Percentiles rank a stretch among this genome's conserved stretches.
These are phyloP conservation scores for Danaus plexippus DNA, from an alignment of 1,140 invertebrate species.

Conservation along the genomic window DNA sequence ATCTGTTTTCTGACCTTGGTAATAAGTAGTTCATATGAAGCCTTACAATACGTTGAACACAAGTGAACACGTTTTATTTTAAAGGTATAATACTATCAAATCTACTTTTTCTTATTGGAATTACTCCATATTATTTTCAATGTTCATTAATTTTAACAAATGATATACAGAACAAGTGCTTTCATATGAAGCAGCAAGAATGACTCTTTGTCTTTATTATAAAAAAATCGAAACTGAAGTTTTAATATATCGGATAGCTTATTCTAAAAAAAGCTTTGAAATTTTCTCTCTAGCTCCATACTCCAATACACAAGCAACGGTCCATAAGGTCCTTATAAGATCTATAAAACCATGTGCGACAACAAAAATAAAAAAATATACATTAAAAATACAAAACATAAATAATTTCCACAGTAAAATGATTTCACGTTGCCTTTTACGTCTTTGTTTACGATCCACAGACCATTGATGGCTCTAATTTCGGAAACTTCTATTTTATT, in stretches of 20 bases:
- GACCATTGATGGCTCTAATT: slow-evolving; percentile 27
- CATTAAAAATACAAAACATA: too few relatives aligned
- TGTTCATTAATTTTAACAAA: slow-evolving; percentile 5
- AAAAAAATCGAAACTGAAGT: too few relatives aligned
- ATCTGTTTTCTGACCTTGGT: slow-evolving; percentile 15
- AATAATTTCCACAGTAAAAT: slow-evolving; percentile 18
- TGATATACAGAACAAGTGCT: too few relatives aligned
- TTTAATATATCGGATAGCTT: too few relatives aligned
- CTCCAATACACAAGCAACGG: too few relatives aligned
- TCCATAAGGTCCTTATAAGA: too few relatives aligned
- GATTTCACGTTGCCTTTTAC: slow-evolving; percentile 21
- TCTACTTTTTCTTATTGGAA: slow-evolving; percentile 1
- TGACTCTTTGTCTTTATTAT: too few relatives aligned
- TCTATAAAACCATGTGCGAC: too few relatives aligned
- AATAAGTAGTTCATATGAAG: slow-evolving; percentile 14
- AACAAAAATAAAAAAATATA: too few relatives aligned
- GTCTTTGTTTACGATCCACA: slow-evolving; percentile 25
- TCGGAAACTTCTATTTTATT: slow-evolving; percentile 15
- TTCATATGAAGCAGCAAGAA: too few relatives aligned
- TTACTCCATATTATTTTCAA: slow-evolving; percentile 1
- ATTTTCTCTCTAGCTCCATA: too few relatives aligned
- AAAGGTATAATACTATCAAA: slow-evolving; percentile 4
- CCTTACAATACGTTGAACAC: slow-evolving; percentile 16
- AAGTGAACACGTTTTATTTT: slow-evolving; percentile 18
- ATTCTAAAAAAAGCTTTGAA: too few relatives aligned